Evolutionary conservation across 2,797 vertebrate genomes (phyloP).

Genomic region (Coregonus sp.): DNA sequence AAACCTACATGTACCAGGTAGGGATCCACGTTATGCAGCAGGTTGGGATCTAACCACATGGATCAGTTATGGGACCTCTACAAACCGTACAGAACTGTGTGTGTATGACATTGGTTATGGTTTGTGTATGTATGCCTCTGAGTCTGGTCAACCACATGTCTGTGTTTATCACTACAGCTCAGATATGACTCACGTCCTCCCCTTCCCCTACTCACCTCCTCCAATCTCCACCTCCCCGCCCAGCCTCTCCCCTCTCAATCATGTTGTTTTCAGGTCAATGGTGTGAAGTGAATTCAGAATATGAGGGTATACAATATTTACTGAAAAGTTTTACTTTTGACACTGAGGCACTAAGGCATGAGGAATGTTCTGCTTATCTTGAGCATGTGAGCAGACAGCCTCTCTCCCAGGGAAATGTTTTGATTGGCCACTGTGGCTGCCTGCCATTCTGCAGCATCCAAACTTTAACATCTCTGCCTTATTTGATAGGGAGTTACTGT

Average conservation of each 20-base stretch:
- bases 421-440: background rate
- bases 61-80: constrained; percentile 2
- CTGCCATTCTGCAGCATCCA: background rate
- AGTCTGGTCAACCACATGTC: too few relatives aligned
- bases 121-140: background rate
- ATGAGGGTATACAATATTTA: too few relatives aligned
- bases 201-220: background rate
- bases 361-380: background rate
- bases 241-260: background rate
- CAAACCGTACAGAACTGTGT: background rate
- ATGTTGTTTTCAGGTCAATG: background rate
- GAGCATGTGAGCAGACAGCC: too few relatives aligned
- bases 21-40: constrained; percentile 42
- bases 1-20: constrained; percentile 84
- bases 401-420: too few relatives aligned
- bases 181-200: background rate
- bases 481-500: background rate
- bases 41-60: constrained; percentile 11
- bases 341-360: too few relatives aligned
- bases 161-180: background rate
- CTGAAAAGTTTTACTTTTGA: too few relatives aligned
- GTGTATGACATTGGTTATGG: constrained; percentile 14
- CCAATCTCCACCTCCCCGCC: too few relatives aligned
- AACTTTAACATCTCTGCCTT: constrained; percentile 3
- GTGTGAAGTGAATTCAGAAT: too few relatives aligned